Evolutionary conservation across 2,113 vertebrate species (phyloP), one percentile per base, ranked within the genome.

Genomic region (Glareola pratincola): DNA sequence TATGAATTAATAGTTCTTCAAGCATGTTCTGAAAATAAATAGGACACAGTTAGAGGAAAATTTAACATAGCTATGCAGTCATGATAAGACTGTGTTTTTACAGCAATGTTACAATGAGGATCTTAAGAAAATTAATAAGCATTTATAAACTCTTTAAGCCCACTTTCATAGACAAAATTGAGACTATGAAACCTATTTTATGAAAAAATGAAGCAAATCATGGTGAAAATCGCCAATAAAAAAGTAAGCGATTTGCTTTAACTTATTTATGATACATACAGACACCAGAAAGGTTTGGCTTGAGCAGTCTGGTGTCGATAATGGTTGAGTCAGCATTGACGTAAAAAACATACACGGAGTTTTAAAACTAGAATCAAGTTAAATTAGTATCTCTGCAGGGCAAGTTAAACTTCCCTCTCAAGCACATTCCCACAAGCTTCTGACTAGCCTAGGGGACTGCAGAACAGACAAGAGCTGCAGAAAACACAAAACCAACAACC

Each of bases 1-100:
- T 98, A 76, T 99, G 98, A 45, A 99, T 98, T 69, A 99, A 88
- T 62, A 99, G 97, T 39, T 98, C 98, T 95, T 98, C 98, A 96
- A 99, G 82, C 97, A 99, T 94, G 66, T 47, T 97, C 99, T 99
- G 97, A 62, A 93, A 97, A 98, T 50, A 96, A 87, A 97, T 48
- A 88, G 91, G 88, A 78, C 47, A 81, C 83, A 92, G 83, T 76
- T 48, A 79, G 74, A 67, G 75, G 78, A 59, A 93, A 73, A 76
- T 30, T 26, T 8, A 71, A 43, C 30, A 10, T 3, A 43, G 80
- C 69, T 21, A 39, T 10, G 60, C 60, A 74, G 51, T 8, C 2
- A 0, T 4, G 30, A 23, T 29, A 20, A 23, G 3, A 21, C 18
- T 34, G 47, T 5, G 21, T 88, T 90, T 76, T 74, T 56, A 85